Percentiles rank a stretch among this genome's conserved stretches.
Conservation (phyloP, 2,113 vertebrate genomes). For the Corythornis cristatus region DNA sequence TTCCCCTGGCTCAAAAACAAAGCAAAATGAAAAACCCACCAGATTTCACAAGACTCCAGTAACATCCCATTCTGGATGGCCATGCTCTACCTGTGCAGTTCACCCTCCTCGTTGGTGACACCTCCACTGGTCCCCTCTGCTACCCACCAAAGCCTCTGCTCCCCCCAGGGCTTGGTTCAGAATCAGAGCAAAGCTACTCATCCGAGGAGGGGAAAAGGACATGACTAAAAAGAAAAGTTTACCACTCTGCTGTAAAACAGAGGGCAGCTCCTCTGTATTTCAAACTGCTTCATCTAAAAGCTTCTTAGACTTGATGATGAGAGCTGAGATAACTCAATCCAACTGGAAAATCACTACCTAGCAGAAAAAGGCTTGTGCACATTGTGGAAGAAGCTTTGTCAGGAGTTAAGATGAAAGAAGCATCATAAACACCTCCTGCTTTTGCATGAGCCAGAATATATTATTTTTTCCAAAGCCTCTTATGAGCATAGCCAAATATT, state of each 20-base stretch:
- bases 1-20: background rate
- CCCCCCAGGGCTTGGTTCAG: background rate
- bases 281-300: background rate
- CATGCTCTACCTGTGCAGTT: background rate
- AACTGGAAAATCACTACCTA: background rate
- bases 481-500: background rate
- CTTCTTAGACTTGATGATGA: background rate
- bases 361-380: background rate
- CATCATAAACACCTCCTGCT: background rate
- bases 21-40: background rate
- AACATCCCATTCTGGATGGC: fast-evolving
- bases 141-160: background rate
- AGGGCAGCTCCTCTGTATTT: background rate
- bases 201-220: fast-evolving
- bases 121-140: background rate
- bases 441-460: background rate
- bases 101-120: background rate
- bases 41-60: background rate
- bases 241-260: background rate
- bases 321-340: background rate
- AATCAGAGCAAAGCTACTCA: background rate
- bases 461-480: background rate
- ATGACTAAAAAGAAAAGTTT: background rate
- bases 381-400: background rate
- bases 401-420: background rate